phyloP scores from a whole-genome alignment of 2,888 invertebrate species.

The Megalurothrips usitatus region DNA sequence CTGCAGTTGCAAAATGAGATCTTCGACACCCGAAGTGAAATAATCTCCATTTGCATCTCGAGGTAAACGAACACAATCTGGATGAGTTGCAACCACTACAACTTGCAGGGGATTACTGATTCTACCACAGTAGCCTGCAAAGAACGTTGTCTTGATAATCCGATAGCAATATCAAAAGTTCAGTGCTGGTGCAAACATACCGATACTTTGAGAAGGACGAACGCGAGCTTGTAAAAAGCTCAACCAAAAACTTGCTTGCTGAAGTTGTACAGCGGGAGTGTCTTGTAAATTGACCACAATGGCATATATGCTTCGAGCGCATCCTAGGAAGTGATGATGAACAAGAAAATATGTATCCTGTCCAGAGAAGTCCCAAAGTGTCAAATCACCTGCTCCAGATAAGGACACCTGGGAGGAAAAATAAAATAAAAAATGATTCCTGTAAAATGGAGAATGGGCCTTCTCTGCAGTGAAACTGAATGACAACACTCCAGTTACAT shows the following conservation, averaged over 20 bases:
- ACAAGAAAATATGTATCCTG: constrained; percentile 64
- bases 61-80: constrained; percentile 52
- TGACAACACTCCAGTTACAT: no score
- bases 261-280: constrained; percentile 60
- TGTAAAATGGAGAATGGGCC: neutral
- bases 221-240: constrained; percentile 66
- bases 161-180: no score
- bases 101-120: constrained; percentile 51
- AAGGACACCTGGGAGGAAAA: constrained; percentile 46
- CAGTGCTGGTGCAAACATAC: constrained; percentile 43
- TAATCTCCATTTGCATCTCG: constrained; percentile 55
- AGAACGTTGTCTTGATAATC: neutral
- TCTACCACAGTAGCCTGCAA: constrained; percentile 56
- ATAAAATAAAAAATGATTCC: neutral
- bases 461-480: no score
- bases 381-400: constrained; percentile 58
- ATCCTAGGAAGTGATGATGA: constrained; percentile 69
- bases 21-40: constrained; percentile 35
- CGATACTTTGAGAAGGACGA: constrained; percentile 55
- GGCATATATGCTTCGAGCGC: constrained; percentile 50
- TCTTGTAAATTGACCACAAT: constrained; percentile 65
- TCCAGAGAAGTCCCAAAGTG: constrained; percentile 71
- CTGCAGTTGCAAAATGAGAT: constrained; percentile 17
- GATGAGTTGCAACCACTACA: constrained; percentile 61
- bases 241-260: constrained; percentile 68